Base-by-base conservation (phyloP, 2,888 invertebrate genomes). In the Acronicta psi region DNA sequence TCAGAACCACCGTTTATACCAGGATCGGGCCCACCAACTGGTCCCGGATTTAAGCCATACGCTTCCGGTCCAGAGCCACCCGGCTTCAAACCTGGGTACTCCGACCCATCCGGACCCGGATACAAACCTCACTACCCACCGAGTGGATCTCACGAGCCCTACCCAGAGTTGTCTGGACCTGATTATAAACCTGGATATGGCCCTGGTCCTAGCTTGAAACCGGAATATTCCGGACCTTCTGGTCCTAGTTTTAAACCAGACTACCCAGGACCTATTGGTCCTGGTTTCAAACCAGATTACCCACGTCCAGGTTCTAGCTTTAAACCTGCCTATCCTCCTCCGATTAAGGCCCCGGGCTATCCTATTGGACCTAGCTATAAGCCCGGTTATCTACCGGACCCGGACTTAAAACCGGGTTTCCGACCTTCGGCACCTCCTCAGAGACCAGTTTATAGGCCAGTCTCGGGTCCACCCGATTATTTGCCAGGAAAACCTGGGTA, bases 1-100 rank as follows among this genome's bases (percentile, higher is more conserved):
- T 46, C 83, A 90, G 91, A 84, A 29, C 59, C 73, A 58, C 70
- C 81, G 0, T 88, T 83, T 57, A 79, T 82, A 41, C 76, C 86
- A 2, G 77, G 73, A n/a, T 89, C 86, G 11, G 77, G 77, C 0
- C 84, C 83, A 45, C 79, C 83, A 3, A 80, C 69, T 17, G 81
- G 78, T n/a, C 77, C 82, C 6, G 73, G 67, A 0, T 83, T 67
- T 40, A 81, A 77, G 50, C 79, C 78, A 0, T 59, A 67, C 6
- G 23, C 66, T 25, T 59, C 69, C 11, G 59, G 73, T 31, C 34
- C 66, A 6, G 59, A 66, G 13, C 52, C 65, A 58, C 63, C 69
- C 8, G 42, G 14, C 2, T 56, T 58, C 17, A 59, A 73, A 46
- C 66, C 57, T 0, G 57, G 50, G 0, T 75, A 69, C 20, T 54